These are phyloP conservation scores for Hylyphantes graminicola DNA, from an alignment of 1,140 invertebrate genomes.

Conservation along the genomic window DNA sequence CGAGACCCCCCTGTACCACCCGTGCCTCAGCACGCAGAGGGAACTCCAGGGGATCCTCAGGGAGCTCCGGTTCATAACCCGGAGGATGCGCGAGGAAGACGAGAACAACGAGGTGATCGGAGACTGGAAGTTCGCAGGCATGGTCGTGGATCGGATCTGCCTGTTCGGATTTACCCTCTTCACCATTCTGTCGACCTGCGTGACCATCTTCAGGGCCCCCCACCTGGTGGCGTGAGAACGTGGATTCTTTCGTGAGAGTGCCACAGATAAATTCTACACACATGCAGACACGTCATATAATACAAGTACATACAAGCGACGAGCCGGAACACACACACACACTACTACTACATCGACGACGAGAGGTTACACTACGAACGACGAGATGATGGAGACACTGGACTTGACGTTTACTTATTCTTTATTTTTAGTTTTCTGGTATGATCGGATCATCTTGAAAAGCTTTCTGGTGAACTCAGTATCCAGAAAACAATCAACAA, in stretches of 20 bases:
- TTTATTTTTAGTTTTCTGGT: too few species aligned
- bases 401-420: too few species aligned
- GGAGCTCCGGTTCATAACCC: constrained; percentile 95
- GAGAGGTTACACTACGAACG: too few species aligned
- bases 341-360: too few species aligned
- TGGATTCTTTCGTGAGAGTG: constrained; percentile 59
- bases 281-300: too few species aligned
- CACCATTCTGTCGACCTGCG: constrained; percentile 96
- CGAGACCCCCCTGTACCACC: constrained; percentile 72
- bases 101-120: constrained; percentile 87
- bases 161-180: constrained; percentile 99
- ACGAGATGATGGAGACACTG: too few species aligned
- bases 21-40: constrained; percentile 78
- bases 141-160: constrained; percentile 99
- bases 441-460: too few species aligned
- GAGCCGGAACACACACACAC: too few species aligned
- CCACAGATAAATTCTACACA: not conserved
- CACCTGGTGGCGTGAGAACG: constrained; percentile 88
- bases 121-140: constrained; percentile 99
- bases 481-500: too few species aligned
- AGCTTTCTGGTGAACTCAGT: too few species aligned
- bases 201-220: constrained; percentile 94
- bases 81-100: constrained; percentile 87
- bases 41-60: constrained; percentile 92
- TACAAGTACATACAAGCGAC: too few species aligned